Base-by-base conservation (phyloP, 2,888 invertebrate genomes). In the Philereme vetulata region DNA sequence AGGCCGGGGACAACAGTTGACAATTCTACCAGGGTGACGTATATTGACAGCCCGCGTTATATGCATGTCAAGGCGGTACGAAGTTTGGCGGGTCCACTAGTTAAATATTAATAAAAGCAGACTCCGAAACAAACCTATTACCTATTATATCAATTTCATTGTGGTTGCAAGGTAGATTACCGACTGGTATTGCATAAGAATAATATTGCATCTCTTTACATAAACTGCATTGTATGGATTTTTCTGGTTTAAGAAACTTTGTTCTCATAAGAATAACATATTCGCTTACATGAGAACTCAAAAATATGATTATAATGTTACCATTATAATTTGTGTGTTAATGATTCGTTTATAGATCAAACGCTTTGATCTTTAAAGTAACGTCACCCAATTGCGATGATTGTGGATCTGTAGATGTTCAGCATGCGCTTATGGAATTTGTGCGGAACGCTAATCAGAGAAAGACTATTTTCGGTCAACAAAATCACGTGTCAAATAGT, bases 161-260 rank as follows among this genome's bases (percentile, higher is more conserved):
- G 64, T 38, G 64, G 64, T 64, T 33, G 42, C 32, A 42, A 58
- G 42, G 34, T 48, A 45, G 21, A 52, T 49, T 60, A 57, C 53
- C 50, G 21, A 35, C 33, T 40, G 42, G 54, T 56, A 58, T 56
- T 63, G 43, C 63, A 56, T 46, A 50, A 59, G 5, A 38, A 6
- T 46, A 51, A 4, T 47, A 47, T 21, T 54, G 40, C 9, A 43
- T 38, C 21, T 21, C 2, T 21, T 21, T 21, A 21, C 21, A 21
- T 35, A 35, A 35, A 1, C 35, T 6, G 38, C 38, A 4, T 7
- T 38, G 38, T 38, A 38, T 38, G 38, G 38, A 4, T 38, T 38
- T 38, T 4, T 21, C 21, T 21, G 21, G 21, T 21, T 21, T 21
- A 21, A 21, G 21, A 21, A 21, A 21, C 21, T 1, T 1, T 21